Evolutionary conservation across 30 jellyfish, hydroid and myxozoan species (phyloP).

Genomic region (Sanderia malayensis): DNA sequence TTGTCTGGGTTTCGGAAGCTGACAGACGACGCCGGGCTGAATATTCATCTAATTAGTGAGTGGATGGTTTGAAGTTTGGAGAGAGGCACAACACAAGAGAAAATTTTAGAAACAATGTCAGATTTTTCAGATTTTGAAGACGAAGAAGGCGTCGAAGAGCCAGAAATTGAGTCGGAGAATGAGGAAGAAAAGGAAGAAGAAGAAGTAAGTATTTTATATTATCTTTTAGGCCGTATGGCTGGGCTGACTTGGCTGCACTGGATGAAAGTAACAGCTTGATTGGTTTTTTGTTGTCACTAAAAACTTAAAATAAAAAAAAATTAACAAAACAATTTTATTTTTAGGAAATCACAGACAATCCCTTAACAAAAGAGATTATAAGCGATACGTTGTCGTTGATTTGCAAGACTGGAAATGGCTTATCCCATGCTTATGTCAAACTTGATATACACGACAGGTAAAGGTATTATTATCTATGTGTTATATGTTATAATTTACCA

Average conservation of each 20-base stretch:
- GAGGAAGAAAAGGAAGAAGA: constrained; percentile 69
- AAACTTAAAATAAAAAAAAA: too few species aligned
- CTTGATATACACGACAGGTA: constrained; percentile 84
- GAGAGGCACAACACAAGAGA: too few species aligned
- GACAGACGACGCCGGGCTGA: too few species aligned
- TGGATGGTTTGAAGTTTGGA: too few species aligned
- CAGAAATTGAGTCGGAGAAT: constrained; percentile 58
- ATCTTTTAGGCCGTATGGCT: neutral
- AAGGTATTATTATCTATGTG: too few species aligned
- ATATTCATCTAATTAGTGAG: too few species aligned
- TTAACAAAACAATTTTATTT: too few species aligned
- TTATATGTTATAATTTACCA: too few species aligned
- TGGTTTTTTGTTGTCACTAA: too few species aligned
- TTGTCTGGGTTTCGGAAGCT: too few species aligned
- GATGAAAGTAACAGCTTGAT: neutral
- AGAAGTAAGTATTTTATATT: constrained; percentile 13
- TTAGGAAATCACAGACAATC: constrained; percentile 65
- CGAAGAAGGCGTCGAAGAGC: constrained; percentile 89
- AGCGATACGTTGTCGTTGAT: constrained; percentile 70
- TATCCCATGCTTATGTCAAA: constrained; percentile 94
- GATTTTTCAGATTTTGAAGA: constrained; percentile 85
- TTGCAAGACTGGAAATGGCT: constrained; percentile 93
- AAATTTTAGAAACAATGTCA: constrained; percentile 79
- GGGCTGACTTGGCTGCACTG: neutral
- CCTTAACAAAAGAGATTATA: constrained; percentile 73